phyloP scores from a whole-genome alignment of 2,113 vertebrate species.

The Ciconia boyciana region DNA sequence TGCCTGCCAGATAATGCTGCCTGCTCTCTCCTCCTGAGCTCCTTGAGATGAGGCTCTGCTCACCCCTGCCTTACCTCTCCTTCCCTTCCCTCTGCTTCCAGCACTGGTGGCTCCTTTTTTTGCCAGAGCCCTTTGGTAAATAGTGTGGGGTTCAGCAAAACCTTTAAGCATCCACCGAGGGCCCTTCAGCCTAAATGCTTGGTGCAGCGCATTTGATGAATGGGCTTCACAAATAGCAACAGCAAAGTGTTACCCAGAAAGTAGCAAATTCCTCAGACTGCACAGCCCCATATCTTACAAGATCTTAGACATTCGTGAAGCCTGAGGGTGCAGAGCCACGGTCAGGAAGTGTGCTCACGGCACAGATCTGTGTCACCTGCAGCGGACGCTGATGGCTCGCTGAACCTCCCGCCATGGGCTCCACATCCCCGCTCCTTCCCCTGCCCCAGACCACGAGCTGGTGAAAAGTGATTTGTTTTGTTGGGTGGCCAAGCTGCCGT shows the following conservation, averaged over 20 bases:
- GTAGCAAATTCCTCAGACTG: background rate
- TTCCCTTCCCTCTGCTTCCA: background rate
- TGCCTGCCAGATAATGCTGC: background rate
- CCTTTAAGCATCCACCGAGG: fast-evolving
- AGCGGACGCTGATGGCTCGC: fast-evolving
- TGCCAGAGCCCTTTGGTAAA: background rate
- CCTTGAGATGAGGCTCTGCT: background rate
- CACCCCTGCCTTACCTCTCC: background rate
- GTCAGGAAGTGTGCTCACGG: background rate
- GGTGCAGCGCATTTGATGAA: background rate
- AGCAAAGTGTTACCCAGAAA: background rate
- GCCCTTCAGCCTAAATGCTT: background rate
- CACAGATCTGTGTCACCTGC: background rate
- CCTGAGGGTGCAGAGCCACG: fast-evolving
- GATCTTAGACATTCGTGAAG: background rate
- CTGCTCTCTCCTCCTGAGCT: background rate
- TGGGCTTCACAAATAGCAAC: background rate
- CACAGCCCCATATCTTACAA: background rate
- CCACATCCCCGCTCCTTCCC: background rate
- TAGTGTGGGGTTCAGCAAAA: background rate
- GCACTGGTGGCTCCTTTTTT: background rate
- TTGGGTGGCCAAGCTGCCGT: background rate
- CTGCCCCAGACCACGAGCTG: background rate
- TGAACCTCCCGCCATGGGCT: background rate
- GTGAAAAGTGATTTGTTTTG: background rate